Evolutionary conservation across 2,888 invertebrate species (phyloP), one percentile per base, ranked within the genome.

Genomic region (Eumerus sabulonum): DNA sequence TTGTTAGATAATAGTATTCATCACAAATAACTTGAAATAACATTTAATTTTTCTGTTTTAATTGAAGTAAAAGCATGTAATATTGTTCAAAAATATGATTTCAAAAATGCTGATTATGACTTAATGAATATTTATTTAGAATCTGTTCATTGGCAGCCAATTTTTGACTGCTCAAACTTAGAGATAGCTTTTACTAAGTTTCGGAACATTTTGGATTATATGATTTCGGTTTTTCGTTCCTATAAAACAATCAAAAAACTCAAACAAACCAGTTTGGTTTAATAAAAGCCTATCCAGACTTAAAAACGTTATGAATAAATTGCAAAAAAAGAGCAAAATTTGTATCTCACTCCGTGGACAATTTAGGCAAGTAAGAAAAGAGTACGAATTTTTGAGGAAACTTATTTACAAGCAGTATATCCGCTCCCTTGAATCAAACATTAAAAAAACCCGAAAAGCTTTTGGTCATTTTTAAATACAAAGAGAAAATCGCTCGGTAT

Each of bases 61-160:
- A 16, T 45, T 14, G 45, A 45, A 45, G 27, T 45, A 1, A 2
- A 1, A 45, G 14, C 45, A 14, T 45, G 3, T 45, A 45, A 45
- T 14, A 14, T 14, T 14, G 40, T 17, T 54, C 18, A 38, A 4
- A 16, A 12, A 1, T 40, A 54, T 54, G 40, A 54, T 40, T 54
- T 54, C 38, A 54, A 54, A 54, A 40, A 17, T 12, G 54, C 54
- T 40, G 40, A 54, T 40, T 54, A 40, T 17, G 1, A 17, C 18
- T 54, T 17, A 27, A 27, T 27, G 13, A 51, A 36, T 13, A 51
- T 12, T 51, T 51, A 36, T 51, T 51, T 51, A 36, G 36, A 51
- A 51, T 51, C 36, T n/a, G 16, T 51, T 36, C 5, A 51, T 51
- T 51, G 51, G 51, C 51, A 51, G 13, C 51, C n/a, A 51, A 14